Percentiles rank a stretch among this genome's conserved stretches.
These are phyloP conservation scores for Bombus balteatus DNA, from an alignment of 1,140 invertebrate species.

Conservation along the genomic window DNA sequence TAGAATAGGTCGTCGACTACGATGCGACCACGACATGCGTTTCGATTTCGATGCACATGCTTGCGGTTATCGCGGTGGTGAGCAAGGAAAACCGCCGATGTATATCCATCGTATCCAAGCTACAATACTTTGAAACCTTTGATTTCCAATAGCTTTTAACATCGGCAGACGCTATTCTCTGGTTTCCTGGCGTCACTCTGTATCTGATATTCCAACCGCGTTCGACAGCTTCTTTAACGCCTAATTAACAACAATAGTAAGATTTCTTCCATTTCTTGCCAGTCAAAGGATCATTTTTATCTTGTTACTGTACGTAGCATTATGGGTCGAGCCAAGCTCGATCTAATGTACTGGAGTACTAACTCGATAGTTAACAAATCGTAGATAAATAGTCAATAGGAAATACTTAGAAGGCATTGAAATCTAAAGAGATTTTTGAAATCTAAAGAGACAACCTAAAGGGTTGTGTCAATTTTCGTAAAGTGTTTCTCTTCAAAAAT, in stretches of 20 bases:
- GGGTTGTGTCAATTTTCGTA: neutral
- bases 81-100: constrained; percentile 22
- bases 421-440: no score
- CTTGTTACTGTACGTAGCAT: neutral
- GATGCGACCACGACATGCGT: neutral
- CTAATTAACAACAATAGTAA: neutral
- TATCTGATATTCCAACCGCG: constrained; percentile 7
- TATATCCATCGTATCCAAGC: constrained; percentile 8
- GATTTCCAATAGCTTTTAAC: constrained; percentile 50
- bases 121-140: constrained; percentile 28
- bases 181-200: constrained; percentile 16
- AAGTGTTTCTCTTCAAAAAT: neutral
- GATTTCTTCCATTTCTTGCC: neutral
- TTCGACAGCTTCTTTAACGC: neutral
- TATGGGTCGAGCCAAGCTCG: neutral
- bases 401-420: neutral
- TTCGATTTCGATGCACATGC: constrained; percentile 26
- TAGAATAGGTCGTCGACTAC: neutral
- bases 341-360: neutral
- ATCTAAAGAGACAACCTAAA: no score
- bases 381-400: neutral
- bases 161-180: neutral
- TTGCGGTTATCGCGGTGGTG: constrained; percentile 9
- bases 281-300: neutral
- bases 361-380: neutral